These are phyloP conservation scores for Tympanuchus pallidicinctus DNA, from an alignment of 2,113 vertebrate genomes.

Conservation along the genomic window DNA sequence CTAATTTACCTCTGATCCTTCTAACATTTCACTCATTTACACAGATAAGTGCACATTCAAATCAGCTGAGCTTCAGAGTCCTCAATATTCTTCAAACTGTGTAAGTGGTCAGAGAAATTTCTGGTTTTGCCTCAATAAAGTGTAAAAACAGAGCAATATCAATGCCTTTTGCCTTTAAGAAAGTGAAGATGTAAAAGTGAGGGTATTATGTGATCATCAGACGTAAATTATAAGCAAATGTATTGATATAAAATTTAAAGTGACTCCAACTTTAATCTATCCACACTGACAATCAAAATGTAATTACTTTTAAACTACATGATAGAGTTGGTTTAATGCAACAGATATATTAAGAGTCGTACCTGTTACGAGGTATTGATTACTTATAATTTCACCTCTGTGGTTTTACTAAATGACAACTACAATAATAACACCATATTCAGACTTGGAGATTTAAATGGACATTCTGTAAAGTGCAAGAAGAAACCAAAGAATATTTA, in stretches of 20 bases:
- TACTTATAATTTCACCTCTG: constrained; percentile 17
- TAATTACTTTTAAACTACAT: constrained; percentile 8
- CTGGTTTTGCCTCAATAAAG: not conserved
- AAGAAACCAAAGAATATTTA: not conserved
- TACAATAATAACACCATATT: not conserved
- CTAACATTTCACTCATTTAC: not conserved
- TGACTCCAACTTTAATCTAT: constrained; percentile 46
- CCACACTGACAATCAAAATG: constrained; percentile 20
- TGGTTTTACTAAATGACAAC: constrained; percentile 31
- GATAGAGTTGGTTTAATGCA: not conserved
- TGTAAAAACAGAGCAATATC: not conserved
- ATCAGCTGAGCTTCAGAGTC: not conserved
- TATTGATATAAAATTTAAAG: constrained; percentile 28
- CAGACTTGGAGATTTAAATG: not conserved
- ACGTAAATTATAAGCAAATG: not conserved
- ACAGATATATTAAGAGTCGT: constrained; percentile 23
- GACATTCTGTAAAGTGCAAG: not conserved
- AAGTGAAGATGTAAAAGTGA: not conserved
- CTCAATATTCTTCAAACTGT: not conserved
- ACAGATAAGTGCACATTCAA: not conserved
- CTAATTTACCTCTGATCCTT: not conserved
- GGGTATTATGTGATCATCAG: not conserved
- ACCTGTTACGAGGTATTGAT: not conserved
- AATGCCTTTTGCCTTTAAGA: not conserved
- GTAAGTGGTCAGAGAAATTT: not conserved